Evolutionary conservation across 2,113 vertebrate genomes (phyloP).

Genomic region (Atractosteus spatula): DNA sequence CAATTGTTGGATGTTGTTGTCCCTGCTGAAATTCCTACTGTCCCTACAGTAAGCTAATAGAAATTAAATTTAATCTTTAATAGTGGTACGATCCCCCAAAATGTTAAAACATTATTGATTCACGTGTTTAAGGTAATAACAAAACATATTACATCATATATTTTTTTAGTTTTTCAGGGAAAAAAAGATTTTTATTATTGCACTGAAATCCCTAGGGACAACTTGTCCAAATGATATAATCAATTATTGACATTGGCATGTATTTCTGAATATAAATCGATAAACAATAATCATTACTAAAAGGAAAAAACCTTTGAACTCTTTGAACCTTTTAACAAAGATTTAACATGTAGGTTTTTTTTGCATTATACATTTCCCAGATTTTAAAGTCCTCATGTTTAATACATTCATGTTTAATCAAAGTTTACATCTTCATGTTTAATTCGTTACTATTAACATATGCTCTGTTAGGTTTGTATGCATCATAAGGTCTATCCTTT

Average conservation of each 20-base stretch:
- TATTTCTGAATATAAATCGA: slow-evolving; percentile 29
- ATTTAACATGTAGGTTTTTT: too few relatives aligned
- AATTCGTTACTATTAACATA: too few relatives aligned
- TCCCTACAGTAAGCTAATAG: neutral
- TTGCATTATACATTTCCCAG: too few relatives aligned
- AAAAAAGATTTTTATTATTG: slow-evolving; percentile 32
- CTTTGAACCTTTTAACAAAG: too few relatives aligned
- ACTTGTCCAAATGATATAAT: slow-evolving; percentile 4
- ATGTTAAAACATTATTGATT: slow-evolving; percentile 29
- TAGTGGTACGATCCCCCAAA: slow-evolving; percentile 25
- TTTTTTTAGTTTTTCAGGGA: slow-evolving; percentile 20
- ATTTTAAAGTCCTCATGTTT: too few relatives aligned
- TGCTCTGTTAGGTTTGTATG: too few relatives aligned
- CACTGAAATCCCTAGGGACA: slow-evolving; percentile 23
- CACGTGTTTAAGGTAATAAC: slow-evolving; percentile 21
- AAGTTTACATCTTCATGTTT: too few relatives aligned
- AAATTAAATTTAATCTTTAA: slow-evolving; percentile 44
- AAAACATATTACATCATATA: slow-evolving; percentile 26
- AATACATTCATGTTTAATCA: too few relatives aligned
- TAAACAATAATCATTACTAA: slow-evolving; percentile 19
- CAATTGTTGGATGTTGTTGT: too few relatives aligned
- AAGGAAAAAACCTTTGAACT: neutral
- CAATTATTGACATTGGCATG: slow-evolving; percentile 21
- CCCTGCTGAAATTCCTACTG: too few relatives aligned
- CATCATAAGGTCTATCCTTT: too few relatives aligned